Evolutionary conservation across 2,113 vertebrate genomes (phyloP).

Genomic region (Semnornis frantzii): DNA sequence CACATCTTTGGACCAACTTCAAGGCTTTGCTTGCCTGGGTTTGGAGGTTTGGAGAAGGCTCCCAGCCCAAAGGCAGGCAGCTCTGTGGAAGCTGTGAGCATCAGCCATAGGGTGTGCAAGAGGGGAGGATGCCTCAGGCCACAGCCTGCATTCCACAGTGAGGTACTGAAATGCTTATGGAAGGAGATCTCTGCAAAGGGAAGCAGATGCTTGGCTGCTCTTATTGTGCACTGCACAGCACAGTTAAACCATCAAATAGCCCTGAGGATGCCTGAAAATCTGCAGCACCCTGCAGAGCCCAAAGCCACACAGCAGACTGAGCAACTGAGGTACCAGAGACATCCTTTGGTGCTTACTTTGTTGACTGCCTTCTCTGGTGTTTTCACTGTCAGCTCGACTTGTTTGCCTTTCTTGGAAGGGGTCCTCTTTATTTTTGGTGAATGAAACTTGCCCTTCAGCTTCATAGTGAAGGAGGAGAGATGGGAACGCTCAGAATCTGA

Average conservation of each 20-base stretch:
- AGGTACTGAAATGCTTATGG: conserved; percentile 9
- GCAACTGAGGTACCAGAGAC: not conserved
- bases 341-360: conserved; percentile 81
- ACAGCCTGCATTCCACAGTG: not conserved
- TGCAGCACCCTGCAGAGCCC: not conserved
- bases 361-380: conserved; percentile 88
- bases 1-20: conserved; percentile 29
- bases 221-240: not conserved
- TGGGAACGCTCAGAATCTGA: conserved; percentile 97
- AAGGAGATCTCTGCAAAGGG: conserved; percentile 6
- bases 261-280: not conserved
- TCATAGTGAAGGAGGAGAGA: conserved; percentile 98
- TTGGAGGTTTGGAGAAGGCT: not conserved
- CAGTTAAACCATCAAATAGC: not conserved
- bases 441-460: conserved; percentile 98
- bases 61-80: conserved; percentile 27
- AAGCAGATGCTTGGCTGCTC: not conserved
- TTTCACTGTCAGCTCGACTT: conserved; percentile 86
- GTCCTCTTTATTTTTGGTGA: conserved; percentile 98
- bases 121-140: conserved; percentile 1
- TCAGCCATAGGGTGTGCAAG: not conserved
- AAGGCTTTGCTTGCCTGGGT: not conserved
- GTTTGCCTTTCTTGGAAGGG: conserved; percentile 95
- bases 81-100: not conserved
- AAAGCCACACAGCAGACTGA: not conserved